Conservation (phyloP, 2,888 invertebrate genomes). For the Crepidodera aurea region DNA sequence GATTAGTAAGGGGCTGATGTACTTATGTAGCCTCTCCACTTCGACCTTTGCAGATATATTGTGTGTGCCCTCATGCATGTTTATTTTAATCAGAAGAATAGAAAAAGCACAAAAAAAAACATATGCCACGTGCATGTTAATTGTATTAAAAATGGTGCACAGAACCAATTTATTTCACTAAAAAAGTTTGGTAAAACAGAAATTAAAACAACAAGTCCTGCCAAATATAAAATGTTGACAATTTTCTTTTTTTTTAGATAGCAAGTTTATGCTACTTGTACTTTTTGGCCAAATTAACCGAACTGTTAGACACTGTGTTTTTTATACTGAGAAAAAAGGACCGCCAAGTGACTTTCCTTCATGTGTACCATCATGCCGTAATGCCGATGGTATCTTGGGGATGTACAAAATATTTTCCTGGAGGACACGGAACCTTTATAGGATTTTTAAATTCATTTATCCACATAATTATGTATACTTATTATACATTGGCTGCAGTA, state of each 20-base stretch:
- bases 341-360: constrained; percentile 87
- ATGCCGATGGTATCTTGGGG: constrained; percentile 97
- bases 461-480: constrained; percentile 84
- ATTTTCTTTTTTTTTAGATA: constrained; percentile 52
- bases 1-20: too few relatives aligned
- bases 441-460: constrained; percentile 78
- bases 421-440: constrained; percentile 75
- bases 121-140: too few relatives aligned
- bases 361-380: constrained; percentile 92
- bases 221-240: background rate
- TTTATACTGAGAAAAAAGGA: constrained; percentile 93
- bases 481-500: constrained; percentile 79
- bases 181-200: too few relatives aligned
- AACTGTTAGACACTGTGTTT: constrained; percentile 91
- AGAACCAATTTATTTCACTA: too few relatives aligned
- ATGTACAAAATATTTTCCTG: constrained; percentile 81
- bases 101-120: too few relatives aligned
- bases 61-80: too few relatives aligned
- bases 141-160: too few relatives aligned
- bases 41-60: too few relatives aligned
- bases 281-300: constrained; percentile 88
- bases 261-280: constrained; percentile 82
- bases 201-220: too few relatives aligned
- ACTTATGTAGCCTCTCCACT: too few relatives aligned
- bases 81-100: too few relatives aligned